A percentile compares a stretch with the other conserved stretches of the same genome.
phyloP scores from a whole-genome alignment of 1,140 invertebrate genomes.

The Ips typographus region DNA sequence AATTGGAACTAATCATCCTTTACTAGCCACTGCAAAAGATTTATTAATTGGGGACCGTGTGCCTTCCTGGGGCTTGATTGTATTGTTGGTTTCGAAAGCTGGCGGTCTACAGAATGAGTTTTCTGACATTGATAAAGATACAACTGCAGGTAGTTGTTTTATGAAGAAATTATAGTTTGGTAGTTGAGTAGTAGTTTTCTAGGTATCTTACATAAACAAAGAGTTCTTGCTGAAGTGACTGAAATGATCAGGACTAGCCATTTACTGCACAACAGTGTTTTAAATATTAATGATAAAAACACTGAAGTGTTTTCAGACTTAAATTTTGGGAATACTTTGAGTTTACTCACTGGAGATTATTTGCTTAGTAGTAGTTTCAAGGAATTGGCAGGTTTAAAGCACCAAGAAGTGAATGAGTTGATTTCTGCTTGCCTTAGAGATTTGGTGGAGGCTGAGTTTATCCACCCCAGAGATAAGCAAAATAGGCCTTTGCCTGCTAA shows the following conservation, averaged over 20 bases:
- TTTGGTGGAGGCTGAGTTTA: slow-evolving; percentile 85
- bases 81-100: slow-evolving; percentile 86
- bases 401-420: slow-evolving; percentile 80
- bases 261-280: slow-evolving; percentile 82
- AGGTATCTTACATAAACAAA: slow-evolving; percentile 71
- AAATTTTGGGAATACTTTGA: slow-evolving; percentile 93
- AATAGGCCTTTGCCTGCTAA: slow-evolving; percentile 76
- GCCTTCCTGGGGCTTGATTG: slow-evolving; percentile 81
- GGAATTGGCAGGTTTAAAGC: slow-evolving; percentile 76
- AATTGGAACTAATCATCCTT: slow-evolving; percentile 90
- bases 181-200: slow-evolving; percentile 18
- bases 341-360: slow-evolving; percentile 71
- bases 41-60: slow-evolving; percentile 39
- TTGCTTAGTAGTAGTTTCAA: slow-evolving; percentile 74
- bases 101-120: slow-evolving; percentile 75
- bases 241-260: slow-evolving; percentile 98
- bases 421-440: slow-evolving; percentile 85
- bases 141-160: slow-evolving; percentile 63
- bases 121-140: slow-evolving; percentile 77
- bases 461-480: slow-evolving; percentile 70
- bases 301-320: slow-evolving; percentile 68
- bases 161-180: not conserved
- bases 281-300: slow-evolving; percentile 47
- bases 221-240: slow-evolving; percentile 87
- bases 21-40: slow-evolving; percentile 73